Evolutionary conservation across 2,113 vertebrate species (phyloP), one percentile per base, ranked within the genome.

Genomic region (Rhinolophus sinicus): DNA sequence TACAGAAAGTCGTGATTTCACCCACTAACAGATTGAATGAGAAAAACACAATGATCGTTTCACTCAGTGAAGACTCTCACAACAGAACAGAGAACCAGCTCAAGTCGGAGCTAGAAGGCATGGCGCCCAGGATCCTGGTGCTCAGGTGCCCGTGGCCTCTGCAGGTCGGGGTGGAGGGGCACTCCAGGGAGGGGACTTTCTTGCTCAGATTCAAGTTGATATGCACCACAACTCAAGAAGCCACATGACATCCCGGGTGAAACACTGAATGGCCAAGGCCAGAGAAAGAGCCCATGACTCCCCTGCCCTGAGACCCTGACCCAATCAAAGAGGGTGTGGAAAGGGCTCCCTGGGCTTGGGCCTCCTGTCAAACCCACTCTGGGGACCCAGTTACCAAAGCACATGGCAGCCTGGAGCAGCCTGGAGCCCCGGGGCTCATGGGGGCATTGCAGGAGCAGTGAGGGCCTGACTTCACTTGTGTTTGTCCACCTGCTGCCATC

Each of bases 391-490:
- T 91, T 16, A 44, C 86, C 88, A 21, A 33, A 70, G 52, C 21
- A 47, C 54, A 33, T 54, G 0, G 10, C 67, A n/a, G 47, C 60
- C 14, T 35, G 56, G 56, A 58, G 21, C 47, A 10, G 47, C 47
- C 47, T 13, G 9, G 2, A 58, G 56, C 56, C 38, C 58, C 2
- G 18, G 80, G 15, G 80, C 58, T 33, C 58, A 2, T 19, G 26
- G 28, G 22, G 13, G 4, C 8, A 0, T 24, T 8, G 2, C 7
- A 0, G 26, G 30, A 40, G 13, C n/a, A 13, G 47, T 2, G 18
- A 15, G 28, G 5, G 14, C 69, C 54, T 24, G 21, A 12, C 11
- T 38, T 30, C 67, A 22, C 40, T 26, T 22, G 56, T 0, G 0
- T 19, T 12, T 24, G 54, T 50, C 56, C 75, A 38, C 56, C 47